A percentile compares a stretch with the other conserved stretches of the same genome.
phyloP scores from a whole-genome alignment of 1,140 invertebrate genomes.

The Melanaphis sacchari region DNA sequence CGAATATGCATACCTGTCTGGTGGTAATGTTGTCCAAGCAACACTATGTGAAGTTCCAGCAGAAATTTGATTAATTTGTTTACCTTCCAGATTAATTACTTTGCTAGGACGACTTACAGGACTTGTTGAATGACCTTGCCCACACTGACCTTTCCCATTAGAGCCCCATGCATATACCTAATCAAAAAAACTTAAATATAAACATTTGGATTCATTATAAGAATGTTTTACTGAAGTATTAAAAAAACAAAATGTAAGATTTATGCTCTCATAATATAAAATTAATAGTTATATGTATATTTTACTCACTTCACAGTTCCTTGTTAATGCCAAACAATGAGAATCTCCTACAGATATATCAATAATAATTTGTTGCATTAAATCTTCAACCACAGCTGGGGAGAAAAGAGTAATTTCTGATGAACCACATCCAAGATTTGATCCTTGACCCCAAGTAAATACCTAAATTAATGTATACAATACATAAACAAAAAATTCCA shows the following conservation, averaged over 20 bases:
- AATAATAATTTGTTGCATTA: conserved; percentile 63
- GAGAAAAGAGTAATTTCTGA: conserved; percentile 68
- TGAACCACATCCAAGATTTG: conserved; percentile 69
- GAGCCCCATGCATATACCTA: conserved; percentile 75
- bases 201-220: neutral
- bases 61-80: conserved; percentile 71
- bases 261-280: neutral
- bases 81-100: conserved; percentile 70
- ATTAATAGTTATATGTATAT: neutral
- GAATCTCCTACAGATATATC: conserved; percentile 69
- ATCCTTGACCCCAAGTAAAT: conserved; percentile 72
- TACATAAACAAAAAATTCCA: neutral
- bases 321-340: conserved; percentile 70
- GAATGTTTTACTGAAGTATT: neutral
- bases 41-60: conserved; percentile 75
- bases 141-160: conserved; percentile 77
- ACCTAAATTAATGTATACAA: conserved; percentile 64
- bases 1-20: conserved; percentile 64
- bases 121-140: conserved; percentile 72
- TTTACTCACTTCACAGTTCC: conserved; percentile 64
- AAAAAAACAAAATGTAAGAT: neutral
- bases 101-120: conserved; percentile 70
- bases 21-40: conserved; percentile 72
- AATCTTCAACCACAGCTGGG: conserved; percentile 65
- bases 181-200: conserved; percentile 51